A percentile compares a stretch with the other conserved stretches of the same genome.
Conservation (phyloP, 2,888 invertebrate species). For the Exocentrus adspersus region DNA sequence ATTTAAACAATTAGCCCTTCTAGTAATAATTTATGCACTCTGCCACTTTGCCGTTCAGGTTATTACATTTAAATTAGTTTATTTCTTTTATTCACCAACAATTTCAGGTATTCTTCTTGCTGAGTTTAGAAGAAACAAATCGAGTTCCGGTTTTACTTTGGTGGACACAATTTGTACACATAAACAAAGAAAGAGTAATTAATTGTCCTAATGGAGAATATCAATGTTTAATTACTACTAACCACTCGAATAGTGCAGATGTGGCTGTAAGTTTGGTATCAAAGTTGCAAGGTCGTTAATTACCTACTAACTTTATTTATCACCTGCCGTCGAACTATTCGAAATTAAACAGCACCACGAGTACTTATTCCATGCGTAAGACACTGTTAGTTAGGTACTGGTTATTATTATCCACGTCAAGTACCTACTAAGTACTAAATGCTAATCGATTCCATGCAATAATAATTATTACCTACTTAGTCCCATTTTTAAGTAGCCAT, state of each 20-base stretch:
- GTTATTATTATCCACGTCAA: no score
- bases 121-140: not conserved
- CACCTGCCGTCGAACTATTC: no score
- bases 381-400: no score
- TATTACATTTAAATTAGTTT: not conserved
- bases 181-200: conserved; percentile 44
- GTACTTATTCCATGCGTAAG: no score
- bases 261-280: conserved; percentile 38
- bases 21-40: not conserved
- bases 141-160: conserved; percentile 45
- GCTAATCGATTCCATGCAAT: no score
- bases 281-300: no score
- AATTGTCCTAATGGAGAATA: conserved; percentile 44
- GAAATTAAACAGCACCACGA: no score
- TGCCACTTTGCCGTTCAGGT: conserved; percentile 10
- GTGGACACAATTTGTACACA: conserved; percentile 54
- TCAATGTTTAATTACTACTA: conserved; percentile 50
- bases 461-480: no score
- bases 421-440: no score
- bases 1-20: conserved; percentile 20
- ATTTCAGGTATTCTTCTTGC: conserved; percentile 22
- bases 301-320: no score
- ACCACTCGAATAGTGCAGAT: conserved; percentile 36
- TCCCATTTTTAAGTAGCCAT: no score
- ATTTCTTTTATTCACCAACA: not conserved